These are phyloP conservation scores for Plotosus lineatus DNA, from an alignment of 2,113 vertebrate genomes.

Conservation along the genomic window DNA sequence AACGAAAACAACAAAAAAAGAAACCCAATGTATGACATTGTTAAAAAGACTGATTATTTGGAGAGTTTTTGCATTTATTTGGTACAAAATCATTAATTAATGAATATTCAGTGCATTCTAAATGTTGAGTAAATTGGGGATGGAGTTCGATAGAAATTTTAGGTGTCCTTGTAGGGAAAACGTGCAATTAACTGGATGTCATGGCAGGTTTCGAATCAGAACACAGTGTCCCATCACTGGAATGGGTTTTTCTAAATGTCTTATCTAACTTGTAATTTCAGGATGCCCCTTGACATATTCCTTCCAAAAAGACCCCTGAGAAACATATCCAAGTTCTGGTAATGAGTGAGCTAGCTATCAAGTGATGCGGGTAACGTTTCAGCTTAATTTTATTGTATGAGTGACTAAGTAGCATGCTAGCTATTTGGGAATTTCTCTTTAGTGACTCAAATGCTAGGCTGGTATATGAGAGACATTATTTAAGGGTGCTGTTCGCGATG, in stretches of 20 bases:
- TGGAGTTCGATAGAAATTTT: neutral
- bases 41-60: neutral
- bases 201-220: constrained; percentile 43
- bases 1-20: too few species aligned
- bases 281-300: neutral
- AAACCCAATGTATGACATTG: neutral
- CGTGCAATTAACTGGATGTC: constrained; percentile 43
- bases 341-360: neutral
- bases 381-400: neutral
- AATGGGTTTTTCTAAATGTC: too few species aligned
- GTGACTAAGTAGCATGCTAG: neutral
- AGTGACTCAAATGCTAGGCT: neutral
- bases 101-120: neutral
- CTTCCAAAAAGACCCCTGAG: too few species aligned
- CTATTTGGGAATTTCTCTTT: neutral
- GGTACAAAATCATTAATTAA: constrained; percentile 8
- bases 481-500: neutral
- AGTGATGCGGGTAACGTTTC: neutral
- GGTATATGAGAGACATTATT: neutral
- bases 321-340: neutral
- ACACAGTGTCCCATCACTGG: constrained; percentile 30
- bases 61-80: neutral
- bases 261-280: neutral
- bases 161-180: neutral
- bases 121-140: neutral